A percentile compares a stretch with the other conserved stretches of the same genome.
Conservation (phyloP, 2,888 invertebrate species). For the Scaptomyza flava region DNA sequence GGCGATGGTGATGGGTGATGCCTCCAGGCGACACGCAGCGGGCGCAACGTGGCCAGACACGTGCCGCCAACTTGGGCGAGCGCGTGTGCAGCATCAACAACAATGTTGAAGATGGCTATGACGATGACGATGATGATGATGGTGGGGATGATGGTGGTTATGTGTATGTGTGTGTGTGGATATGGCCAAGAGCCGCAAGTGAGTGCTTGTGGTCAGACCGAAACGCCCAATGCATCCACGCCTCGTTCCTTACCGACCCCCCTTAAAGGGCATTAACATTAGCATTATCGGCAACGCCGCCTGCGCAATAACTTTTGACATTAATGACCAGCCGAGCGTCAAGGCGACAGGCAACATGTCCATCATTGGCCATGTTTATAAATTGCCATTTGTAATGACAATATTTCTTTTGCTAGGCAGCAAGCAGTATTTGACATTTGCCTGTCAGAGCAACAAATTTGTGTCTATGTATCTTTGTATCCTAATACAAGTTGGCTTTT, state of each 20-base stretch:
- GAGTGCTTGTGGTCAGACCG: conserved; percentile 73
- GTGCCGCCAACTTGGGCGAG: conserved; percentile 75
- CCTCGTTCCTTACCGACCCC: conserved; percentile 18
- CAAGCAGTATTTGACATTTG: conserved; percentile 61
- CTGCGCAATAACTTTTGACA: conserved; percentile 80
- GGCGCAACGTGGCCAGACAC: conserved; percentile 68
- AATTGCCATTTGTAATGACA: conserved; percentile 75
- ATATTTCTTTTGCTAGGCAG: conserved; percentile 3
- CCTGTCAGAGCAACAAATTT: conserved; percentile 73
- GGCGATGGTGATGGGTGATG: conserved; percentile 31
- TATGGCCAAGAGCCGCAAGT: conserved; percentile 50
- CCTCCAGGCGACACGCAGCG: conserved; percentile 60
- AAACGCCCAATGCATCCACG: conserved; percentile 24
- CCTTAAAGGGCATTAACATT: conserved; percentile 49
- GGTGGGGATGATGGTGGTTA: conserved; percentile 11
- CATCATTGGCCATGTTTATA: conserved; percentile 66
- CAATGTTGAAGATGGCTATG: conserved; percentile 34
- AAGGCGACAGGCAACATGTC: conserved; percentile 49
- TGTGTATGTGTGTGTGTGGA: conserved; percentile 6
- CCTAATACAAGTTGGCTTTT: conserved; percentile 55
- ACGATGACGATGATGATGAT: conserved; percentile 37
- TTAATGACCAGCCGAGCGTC: conserved; percentile 64
- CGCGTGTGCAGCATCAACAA: conserved; percentile 79
- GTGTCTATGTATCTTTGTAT: conserved; percentile 46
- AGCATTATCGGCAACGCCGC: conserved; percentile 70